phyloP scores from a whole-genome alignment of 1,140 invertebrate genomes.

The Venustaconcha ellipsiformis region DNA sequence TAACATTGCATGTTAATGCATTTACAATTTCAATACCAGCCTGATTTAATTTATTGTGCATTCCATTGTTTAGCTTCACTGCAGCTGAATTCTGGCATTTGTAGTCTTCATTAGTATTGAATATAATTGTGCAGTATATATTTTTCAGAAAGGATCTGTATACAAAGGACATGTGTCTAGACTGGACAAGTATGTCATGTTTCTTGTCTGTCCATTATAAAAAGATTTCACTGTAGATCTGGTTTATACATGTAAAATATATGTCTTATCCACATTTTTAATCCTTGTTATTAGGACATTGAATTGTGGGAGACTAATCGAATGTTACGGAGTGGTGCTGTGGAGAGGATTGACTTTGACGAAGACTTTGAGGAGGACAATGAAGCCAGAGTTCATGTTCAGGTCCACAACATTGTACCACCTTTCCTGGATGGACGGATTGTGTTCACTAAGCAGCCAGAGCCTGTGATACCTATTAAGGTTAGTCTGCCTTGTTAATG shows the following conservation, averaged over 20 bases:
- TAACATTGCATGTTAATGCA: no score
- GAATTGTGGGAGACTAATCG: slow-evolving; percentile 99
- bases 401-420: slow-evolving; percentile 99
- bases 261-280: background rate
- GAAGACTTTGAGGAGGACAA: slow-evolving; percentile 94
- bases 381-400: slow-evolving; percentile 92
- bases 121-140: no score
- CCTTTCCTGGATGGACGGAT: slow-evolving; percentile 99
- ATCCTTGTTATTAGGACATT: slow-evolving; percentile 78
- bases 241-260: background rate
- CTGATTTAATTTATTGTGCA: no score
- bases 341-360: slow-evolving; percentile 88
- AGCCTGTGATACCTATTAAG: slow-evolving; percentile 91
- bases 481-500: slow-evolving; percentile 64
- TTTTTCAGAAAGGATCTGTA: no score
- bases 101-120: no score
- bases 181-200: no score
- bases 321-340: slow-evolving; percentile 96
- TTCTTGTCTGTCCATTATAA: no score
- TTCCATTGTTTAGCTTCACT: no score
- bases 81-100: no score
- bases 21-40: no score
- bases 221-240: no score
- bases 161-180: no score
- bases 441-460: slow-evolving; percentile 99